Conservation (phyloP, 2,113 vertebrate species). For the Campylorhamphus procurvoides region DNA sequence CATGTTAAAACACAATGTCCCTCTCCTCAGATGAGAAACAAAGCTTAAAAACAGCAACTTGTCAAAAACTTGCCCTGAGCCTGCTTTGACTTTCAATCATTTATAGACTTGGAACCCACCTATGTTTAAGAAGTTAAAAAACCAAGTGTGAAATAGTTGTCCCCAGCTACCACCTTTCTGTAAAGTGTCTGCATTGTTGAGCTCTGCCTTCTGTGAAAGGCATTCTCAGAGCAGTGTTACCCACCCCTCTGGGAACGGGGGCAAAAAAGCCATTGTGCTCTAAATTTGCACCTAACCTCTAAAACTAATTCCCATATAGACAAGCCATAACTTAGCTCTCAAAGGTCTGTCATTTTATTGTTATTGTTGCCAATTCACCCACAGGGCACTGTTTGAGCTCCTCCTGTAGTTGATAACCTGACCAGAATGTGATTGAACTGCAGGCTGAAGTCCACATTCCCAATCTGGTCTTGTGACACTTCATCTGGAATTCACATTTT, state of each 20-base stretch:
- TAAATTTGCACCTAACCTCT: conserved; percentile 19
- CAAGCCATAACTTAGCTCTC: not conserved
- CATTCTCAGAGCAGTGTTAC: not conserved
- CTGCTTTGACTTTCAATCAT: not conserved
- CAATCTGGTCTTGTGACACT: not conserved
- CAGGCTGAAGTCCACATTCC: not conserved
- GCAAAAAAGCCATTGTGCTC: not conserved
- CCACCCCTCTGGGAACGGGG: not conserved
- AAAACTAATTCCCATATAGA: not conserved
- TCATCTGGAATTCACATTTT: conserved; percentile 34
- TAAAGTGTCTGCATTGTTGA: not conserved
- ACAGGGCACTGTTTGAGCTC: not conserved
- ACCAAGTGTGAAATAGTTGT: not conserved
- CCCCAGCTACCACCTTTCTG: not conserved
- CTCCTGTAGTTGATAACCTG: not conserved
- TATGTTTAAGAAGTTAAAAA: not conserved
- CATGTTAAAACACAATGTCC: not conserved
- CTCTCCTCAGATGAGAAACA: not conserved
- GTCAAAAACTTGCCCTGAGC: not conserved
- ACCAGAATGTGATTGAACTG: not conserved
- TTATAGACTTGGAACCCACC: not conserved
- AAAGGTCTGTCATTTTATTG: not conserved
- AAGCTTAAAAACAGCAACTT: not conserved
- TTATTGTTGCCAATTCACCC: not conserved
- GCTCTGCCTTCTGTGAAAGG: not conserved